These are phyloP conservation scores for Tanaodytes sp. DNA, from an alignment of 2,888 invertebrate genomes.

Conservation along the genomic window DNA sequence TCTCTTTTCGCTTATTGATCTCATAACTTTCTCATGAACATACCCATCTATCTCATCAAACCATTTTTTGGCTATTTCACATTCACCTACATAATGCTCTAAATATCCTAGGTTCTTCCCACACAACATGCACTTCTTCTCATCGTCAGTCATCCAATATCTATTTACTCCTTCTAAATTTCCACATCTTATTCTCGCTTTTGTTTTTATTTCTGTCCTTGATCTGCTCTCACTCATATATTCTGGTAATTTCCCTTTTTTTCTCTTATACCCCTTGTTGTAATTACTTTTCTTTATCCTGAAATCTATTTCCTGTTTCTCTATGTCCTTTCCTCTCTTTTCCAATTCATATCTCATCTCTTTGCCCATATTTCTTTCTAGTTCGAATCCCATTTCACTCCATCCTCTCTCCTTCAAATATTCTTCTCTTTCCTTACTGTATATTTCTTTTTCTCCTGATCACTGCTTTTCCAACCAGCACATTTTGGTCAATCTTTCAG, in stretches of 20 bases:
- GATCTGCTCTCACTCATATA: no score
- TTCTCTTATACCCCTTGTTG: slow-evolving; percentile 9
- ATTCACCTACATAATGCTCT: no score
- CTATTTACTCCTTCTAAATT: slow-evolving; percentile 9
- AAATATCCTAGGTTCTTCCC: no score
- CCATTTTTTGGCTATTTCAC: no score
- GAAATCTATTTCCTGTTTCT: neutral
- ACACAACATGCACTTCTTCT: slow-evolving; percentile 1
- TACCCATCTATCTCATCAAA: no score
- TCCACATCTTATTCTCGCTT: no score
- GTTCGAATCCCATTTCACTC: slow-evolving; percentile 1
- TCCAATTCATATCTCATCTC: slow-evolving; percentile 12
- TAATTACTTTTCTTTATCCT: no score
- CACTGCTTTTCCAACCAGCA: slow-evolving; percentile 11
- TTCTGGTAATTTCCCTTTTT: no score
- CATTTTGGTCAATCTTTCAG: slow-evolving; percentile 9
- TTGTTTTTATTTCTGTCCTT: slow-evolving; percentile 9
- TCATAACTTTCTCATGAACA: no score
- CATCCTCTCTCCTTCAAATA: slow-evolving; percentile 13
- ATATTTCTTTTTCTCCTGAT: neutral
- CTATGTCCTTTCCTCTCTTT: no score
- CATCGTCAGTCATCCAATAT: slow-evolving; percentile 11
- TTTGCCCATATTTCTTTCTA: neutral
- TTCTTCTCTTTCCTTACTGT: slow-evolving; percentile 13
- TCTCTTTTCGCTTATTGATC: no score